A percentile compares a stretch with the other conserved stretches of the same genome.
Conservation (phyloP, 2,888 invertebrate genomes). For the Ennomos quercinarius region DNA sequence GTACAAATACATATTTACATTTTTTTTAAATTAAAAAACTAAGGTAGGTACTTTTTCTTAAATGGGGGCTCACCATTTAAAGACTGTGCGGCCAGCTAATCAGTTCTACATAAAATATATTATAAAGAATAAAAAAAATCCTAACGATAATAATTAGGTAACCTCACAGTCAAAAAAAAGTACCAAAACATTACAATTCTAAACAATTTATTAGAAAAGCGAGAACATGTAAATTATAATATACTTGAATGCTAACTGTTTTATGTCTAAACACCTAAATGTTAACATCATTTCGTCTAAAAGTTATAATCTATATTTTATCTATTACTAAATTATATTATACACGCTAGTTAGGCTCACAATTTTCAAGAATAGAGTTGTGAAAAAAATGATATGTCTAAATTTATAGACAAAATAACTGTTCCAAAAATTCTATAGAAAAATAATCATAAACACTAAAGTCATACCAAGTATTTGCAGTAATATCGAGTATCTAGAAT, state of each 20-base stretch:
- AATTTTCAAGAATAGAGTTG: conserved; percentile 3
- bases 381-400: conserved; percentile 54
- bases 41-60: conserved; percentile 62
- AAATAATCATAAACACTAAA: conserved; percentile 15
- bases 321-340: conserved; percentile 1
- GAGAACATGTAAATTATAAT: conserved; percentile 22
- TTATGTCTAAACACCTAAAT: not conserved
- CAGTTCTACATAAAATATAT: conserved; percentile 35
- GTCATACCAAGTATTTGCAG: conserved; percentile 30
- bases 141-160: conserved; percentile 54
- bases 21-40: no score
- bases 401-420: conserved; percentile 46
- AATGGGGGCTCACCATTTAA: conserved; percentile 81
- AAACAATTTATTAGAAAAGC: conserved; percentile 35
- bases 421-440: conserved; percentile 30
- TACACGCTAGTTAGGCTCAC: conserved; percentile 19
- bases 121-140: conserved; percentile 36
- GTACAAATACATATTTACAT: not conserved
- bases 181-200: conserved; percentile 47
- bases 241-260: conserved; percentile 19
- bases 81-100: conserved; percentile 64
- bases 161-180: conserved; percentile 67
- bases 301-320: conserved; percentile 18
- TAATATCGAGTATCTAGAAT: conserved; percentile 41
- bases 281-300: conserved; percentile 19